These are phyloP conservation scores for Orycteropus afer DNA, from an alignment of 2,113 vertebrate genomes.

Conservation along the genomic window DNA sequence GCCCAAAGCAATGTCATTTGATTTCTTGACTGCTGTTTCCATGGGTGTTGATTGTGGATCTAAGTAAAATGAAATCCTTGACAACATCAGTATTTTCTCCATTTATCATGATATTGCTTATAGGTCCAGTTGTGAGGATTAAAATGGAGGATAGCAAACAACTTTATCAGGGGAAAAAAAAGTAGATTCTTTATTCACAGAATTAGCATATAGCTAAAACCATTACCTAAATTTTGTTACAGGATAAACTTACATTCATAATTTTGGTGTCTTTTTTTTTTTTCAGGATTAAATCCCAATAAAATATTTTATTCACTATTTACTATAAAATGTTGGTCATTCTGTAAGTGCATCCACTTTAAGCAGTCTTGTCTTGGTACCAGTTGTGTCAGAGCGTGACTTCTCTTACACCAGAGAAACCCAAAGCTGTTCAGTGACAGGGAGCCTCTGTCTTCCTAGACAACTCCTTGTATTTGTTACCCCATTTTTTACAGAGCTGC, in stretches of 20 bases:
- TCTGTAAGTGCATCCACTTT: not conserved
- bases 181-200: not conserved
- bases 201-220: not conserved
- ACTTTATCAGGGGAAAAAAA: not conserved
- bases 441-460: not conserved
- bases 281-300: not conserved
- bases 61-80: no score
- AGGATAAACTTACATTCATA: not conserved
- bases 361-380: not conserved
- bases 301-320: not conserved
- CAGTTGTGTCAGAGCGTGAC: not conserved
- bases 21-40: no score
- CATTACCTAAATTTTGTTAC: not conserved
- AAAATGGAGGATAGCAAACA: not conserved
- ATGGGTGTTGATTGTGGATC: no score
- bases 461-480: fast-evolving
- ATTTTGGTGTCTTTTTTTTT: not conserved
- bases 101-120: no score
- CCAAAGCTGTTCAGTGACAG: not conserved
- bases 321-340: not conserved
- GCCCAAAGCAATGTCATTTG: no score
- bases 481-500: not conserved
- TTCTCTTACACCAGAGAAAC: not conserved
- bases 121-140: no score
- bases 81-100: no score